Evolutionary conservation across 2,113 vertebrate genomes (phyloP).

Genomic region (Oryzias woworae): DNA sequence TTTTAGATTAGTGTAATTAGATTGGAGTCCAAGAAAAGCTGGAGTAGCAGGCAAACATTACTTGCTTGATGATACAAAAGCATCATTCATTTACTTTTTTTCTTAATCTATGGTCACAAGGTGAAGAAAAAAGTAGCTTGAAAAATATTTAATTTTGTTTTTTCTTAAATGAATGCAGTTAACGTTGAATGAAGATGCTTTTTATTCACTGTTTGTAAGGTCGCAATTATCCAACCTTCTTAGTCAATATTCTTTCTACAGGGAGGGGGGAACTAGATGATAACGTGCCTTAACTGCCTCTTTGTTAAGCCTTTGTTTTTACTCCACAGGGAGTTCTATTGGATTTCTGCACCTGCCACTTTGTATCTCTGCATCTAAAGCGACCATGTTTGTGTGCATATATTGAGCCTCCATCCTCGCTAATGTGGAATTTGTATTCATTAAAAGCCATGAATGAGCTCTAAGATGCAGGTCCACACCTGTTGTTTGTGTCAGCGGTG

Average conservation of each 20-base stretch:
- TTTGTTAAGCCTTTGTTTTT: constrained; percentile 20
- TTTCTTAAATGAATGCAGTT: too few species aligned
- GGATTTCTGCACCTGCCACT: constrained; percentile 19
- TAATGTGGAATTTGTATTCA: constrained; percentile 65
- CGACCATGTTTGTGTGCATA: constrained; percentile 12
- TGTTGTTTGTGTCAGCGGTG: constrained; percentile 51
- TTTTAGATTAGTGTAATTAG: too few species aligned
- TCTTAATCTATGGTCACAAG: too few species aligned
- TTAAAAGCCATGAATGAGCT: constrained; percentile 31
- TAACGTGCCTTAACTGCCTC: not conserved
- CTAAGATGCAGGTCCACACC: constrained; percentile 49
- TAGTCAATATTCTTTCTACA: not conserved
- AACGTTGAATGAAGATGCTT: too few species aligned
- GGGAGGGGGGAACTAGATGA: not conserved
- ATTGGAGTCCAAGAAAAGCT: too few species aligned
- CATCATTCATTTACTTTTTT: too few species aligned
- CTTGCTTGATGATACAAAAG: too few species aligned
- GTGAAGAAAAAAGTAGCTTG: too few species aligned
- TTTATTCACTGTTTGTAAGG: too few species aligned
- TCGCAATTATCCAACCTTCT: not conserved
- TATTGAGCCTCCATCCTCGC: constrained; percentile 1
- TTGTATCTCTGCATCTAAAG: constrained; percentile 20
- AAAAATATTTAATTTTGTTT: too few species aligned
- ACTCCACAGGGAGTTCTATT: constrained; percentile 1
- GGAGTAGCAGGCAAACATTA: too few species aligned